Base-by-base conservation (phyloP, 2,888 invertebrate genomes). In the Ischnura elegans region DNA sequence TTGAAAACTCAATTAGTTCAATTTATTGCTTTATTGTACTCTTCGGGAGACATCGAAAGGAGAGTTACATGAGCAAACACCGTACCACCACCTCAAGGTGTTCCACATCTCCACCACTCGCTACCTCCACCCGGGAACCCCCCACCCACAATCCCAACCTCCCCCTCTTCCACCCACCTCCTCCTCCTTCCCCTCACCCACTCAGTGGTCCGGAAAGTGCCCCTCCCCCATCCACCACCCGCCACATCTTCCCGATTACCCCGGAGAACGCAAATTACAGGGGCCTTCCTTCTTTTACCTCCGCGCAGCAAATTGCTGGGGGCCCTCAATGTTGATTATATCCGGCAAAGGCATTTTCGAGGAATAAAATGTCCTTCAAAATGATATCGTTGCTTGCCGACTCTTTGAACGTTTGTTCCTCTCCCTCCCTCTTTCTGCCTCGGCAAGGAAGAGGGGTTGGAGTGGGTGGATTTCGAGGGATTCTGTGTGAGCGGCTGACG, bases 351-450 rank as follows among this genome's bases (percentile, higher is more conserved):
- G 90, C 90, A 90, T 90, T 90, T 90, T 90, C 90, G 90, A 61
- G 90, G 90, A 90, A 90, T 90, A 90, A 90, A 90, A 90, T 90
- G 90, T 90, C 90, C 90, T 90, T 90, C 90, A 43, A 90, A 90
- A 90, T 90, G 90, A 90, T 90, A 90, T 90, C 90, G 90, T 90
- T 90, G 90, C 90, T 90, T 61, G 90, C 66, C 90, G 90, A 61
- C 43, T 90, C 90, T 61, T 51, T 46, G 87, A 47, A 36, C 55
- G 90, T 90, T 87, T 87, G 87, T 87, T n/a, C 36, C 61, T 66
- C 90, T 90, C 61, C 6, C 61, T 61, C 13, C 21, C 66, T 8
- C 29, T 76, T 16, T 16, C 8, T 43, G 25, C 43, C 25, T 90
- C 61, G 66, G 42, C 45, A 16, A n/a, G 43, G n/a, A 66, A 13